Conservation (phyloP, 2,888 invertebrate species). For the Bombyx huttoni region DNA sequence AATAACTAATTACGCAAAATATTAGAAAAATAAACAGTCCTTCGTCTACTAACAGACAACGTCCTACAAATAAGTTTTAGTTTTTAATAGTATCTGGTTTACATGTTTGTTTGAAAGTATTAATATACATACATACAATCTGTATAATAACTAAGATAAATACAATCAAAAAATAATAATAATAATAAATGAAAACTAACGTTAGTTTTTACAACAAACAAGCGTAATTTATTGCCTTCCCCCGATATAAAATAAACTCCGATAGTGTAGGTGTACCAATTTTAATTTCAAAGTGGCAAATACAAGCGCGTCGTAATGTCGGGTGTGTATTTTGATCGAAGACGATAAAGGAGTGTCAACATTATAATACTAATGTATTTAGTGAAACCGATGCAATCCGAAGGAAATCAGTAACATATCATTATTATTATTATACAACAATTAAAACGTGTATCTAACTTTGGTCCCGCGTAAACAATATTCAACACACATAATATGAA, state of each 20-base stretch:
- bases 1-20: background rate
- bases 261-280: background rate
- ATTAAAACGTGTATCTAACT: slow-evolving; percentile 29
- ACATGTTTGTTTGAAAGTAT: background rate
- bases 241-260: slow-evolving; percentile 34
- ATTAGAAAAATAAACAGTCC: background rate
- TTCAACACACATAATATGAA: slow-evolving; percentile 15
- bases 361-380: too few relatives aligned
- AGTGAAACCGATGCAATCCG: background rate
- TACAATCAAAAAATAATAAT: slow-evolving; percentile 8
- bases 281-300: background rate
- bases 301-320: background rate
- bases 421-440: slow-evolving; percentile 11
- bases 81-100: background rate
- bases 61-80: background rate
- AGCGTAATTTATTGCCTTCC: slow-evolving; percentile 82
- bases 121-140: background rate
- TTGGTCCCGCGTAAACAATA: slow-evolving; percentile 39
- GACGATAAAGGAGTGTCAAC: background rate
- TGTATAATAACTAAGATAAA: background rate
- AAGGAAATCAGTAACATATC: background rate
- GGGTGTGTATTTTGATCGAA: background rate
- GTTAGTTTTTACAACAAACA: slow-evolving; percentile 63
- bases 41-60: background rate
- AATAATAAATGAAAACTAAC: slow-evolving; percentile 22